Evolutionary conservation across 2,113 vertebrate genomes (phyloP).

Genomic region (Colistium nudipinnis): DNA sequence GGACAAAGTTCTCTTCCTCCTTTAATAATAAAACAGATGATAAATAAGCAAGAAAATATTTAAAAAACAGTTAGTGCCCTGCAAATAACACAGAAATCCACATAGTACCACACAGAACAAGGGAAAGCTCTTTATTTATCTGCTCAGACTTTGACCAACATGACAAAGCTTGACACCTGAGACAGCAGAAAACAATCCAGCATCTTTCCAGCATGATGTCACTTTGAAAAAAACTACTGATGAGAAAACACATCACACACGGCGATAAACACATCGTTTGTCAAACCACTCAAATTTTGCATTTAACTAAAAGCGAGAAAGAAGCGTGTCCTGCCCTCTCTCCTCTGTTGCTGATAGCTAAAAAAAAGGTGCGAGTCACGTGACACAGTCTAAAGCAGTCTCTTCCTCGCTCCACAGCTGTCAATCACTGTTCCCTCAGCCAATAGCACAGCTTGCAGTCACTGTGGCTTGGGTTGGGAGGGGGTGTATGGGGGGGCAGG

Average conservation of each 20-base stretch:
- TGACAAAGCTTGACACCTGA: conserved; percentile 16
- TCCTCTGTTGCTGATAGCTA: conserved; percentile 64
- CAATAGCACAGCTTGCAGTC: conserved; percentile 77
- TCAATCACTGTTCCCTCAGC: conserved; percentile 77
- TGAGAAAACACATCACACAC: conserved; percentile 39
- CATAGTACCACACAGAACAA: conserved; percentile 21
- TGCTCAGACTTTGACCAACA: conserved; percentile 38
- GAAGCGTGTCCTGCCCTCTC: conserved; percentile 37
- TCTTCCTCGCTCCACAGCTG: conserved; percentile 77
- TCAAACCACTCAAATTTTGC: conserved; percentile 34
- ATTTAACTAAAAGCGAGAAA: conserved; percentile 21
- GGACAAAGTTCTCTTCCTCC: no score
- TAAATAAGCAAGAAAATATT: no score
- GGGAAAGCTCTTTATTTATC: conserved; percentile 62
- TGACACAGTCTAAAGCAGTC: conserved; percentile 66
- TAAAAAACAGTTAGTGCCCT: not conserved
- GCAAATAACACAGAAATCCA: not conserved
- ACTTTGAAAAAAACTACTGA: conserved; percentile 39
- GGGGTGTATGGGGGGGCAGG: conserved; percentile 54
- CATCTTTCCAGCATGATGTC: conserved; percentile 45
- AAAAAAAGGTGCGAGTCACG: conserved; percentile 62
- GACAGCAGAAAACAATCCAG: conserved; percentile 58
- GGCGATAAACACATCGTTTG: conserved; percentile 23
- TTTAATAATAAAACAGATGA: no score
- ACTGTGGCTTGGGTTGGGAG: conserved; percentile 64